Conservation (phyloP, 2,888 invertebrate genomes). For the Agrilus biguttatus region DNA sequence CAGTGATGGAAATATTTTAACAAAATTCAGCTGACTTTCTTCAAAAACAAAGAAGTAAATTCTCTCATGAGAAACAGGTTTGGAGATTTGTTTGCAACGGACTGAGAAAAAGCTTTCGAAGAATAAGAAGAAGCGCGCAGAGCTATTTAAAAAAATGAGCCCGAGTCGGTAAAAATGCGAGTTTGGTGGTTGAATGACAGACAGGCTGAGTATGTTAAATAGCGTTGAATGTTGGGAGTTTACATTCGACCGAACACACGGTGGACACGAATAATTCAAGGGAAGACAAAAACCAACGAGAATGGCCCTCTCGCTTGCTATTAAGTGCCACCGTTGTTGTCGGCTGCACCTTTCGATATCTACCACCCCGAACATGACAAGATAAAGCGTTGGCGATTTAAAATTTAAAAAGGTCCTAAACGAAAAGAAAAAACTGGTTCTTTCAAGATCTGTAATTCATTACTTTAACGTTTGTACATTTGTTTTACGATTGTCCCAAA, state of each 20-base stretch:
- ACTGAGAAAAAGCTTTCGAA: too few relatives aligned
- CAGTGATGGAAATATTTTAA: too few relatives aligned
- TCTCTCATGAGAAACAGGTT: too few relatives aligned
- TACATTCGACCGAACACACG: constrained; percentile 28
- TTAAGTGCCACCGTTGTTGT: constrained; percentile 29
- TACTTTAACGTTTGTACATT: too few relatives aligned
- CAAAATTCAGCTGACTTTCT: too few relatives aligned
- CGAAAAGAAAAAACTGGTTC: constrained; percentile 2
- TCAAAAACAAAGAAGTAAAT: too few relatives aligned
- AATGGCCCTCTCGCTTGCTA: constrained; percentile 23
- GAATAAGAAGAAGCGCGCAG: constrained; percentile 1
- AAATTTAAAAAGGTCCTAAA: constrained; percentile 11
- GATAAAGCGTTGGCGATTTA: constrained; percentile 18
- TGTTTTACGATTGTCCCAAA: too few relatives aligned
- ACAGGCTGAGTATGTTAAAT: constrained; percentile 25
- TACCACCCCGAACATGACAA: constrained; percentile 16
- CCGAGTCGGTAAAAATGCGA: constrained; percentile 29
- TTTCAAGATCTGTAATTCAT: too few relatives aligned
- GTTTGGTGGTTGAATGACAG: constrained; percentile 24
- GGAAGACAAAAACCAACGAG: constrained; percentile 28
- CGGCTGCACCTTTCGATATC: constrained; percentile 23
- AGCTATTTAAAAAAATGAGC: constrained; percentile 2
- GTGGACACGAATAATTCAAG: constrained; percentile 31
- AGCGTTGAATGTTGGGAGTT: constrained; percentile 24
- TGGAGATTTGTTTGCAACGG: too few relatives aligned